Evolutionary conservation across 2,888 invertebrate genomes (phyloP), one percentile per base, ranked within the genome.

Genomic region (Hesperia comma): DNA sequence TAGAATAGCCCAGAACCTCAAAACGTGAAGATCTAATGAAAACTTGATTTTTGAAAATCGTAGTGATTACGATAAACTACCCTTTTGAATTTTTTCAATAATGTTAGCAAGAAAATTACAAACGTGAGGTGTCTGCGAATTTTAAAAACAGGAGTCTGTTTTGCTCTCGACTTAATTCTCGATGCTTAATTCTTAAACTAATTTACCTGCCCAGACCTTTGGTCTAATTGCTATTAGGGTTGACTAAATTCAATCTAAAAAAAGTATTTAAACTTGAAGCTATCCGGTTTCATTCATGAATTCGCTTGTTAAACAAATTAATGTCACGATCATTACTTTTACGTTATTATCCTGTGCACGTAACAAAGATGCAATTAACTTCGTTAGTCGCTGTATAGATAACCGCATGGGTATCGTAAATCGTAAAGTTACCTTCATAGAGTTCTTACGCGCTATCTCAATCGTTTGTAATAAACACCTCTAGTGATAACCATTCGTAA

Each of bases 361-460:
- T 64, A 64, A 32, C 33, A 60, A 60, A 57, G 57, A 66, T 66
- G 60, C 66, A 66, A 66, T 66, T 66, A 66, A 60, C 33, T 66
- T 66, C 66, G 66, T 66, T 66, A 66, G 66, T 32, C 58, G 58
- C 21, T 64, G 54, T 60, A 60, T 66, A 66, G 66, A 66, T 66
- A 66, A 66, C 26, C 43, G 12, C 60, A 58, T 58, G 54, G 54
- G 10, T 19, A 54, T 43, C 60, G 53, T 66, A 66, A 66, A 54
- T 43, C 60, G 53, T 66, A 66, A 66, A 66, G 43, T 60, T 54
- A 66, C 57, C 60, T 60, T 46, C 66, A 66, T 46, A 55, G 8
- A 26, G 53, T 53, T n/a, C 49, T 66, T 66, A 54, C 53, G 32
- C 21, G 56, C 49, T 66, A 66, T 66, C 66, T 60, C 66, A 66